phyloP scores from a whole-genome alignment of 1,140 invertebrate species.

The Lasioglossum baleicum region DNA sequence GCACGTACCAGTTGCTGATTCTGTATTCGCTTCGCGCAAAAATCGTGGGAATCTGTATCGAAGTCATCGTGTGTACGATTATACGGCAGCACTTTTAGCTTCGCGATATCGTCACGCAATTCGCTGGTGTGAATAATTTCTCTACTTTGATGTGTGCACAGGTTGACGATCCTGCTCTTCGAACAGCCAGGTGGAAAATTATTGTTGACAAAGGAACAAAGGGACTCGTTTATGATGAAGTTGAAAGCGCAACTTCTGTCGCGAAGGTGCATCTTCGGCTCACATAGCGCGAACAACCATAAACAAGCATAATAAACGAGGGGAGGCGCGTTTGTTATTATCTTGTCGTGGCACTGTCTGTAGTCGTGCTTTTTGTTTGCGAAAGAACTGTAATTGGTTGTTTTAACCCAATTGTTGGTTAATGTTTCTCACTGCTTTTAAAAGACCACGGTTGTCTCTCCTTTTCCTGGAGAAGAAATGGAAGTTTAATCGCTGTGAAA shows the following conservation, averaged over 20 bases:
- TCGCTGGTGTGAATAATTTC: background rate
- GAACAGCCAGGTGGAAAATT: background rate
- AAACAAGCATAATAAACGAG: too few relatives aligned
- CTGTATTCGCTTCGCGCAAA: conserved; percentile 3
- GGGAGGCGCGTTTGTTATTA: too few relatives aligned
- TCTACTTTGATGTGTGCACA: background rate
- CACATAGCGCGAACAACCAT: too few relatives aligned
- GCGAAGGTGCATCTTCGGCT: background rate
- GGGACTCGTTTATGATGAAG: background rate
- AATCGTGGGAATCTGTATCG: background rate
- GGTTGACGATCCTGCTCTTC: background rate
- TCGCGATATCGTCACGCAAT: background rate
- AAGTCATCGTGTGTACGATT: background rate
- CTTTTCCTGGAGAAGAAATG: too few relatives aligned
- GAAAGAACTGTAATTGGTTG: too few relatives aligned
- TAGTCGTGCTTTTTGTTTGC: too few relatives aligned
- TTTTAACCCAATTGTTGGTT: too few relatives aligned
- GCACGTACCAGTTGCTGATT: background rate
- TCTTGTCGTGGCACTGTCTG: too few relatives aligned
- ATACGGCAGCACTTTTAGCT: background rate
- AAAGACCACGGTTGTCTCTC: too few relatives aligned
- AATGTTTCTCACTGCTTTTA: too few relatives aligned
- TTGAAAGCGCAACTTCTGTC: background rate
- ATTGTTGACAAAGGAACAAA: background rate
- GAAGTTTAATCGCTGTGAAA: too few relatives aligned